Conservation (phyloP, 2,113 vertebrate genomes). For the Psittacula cyanocephala region DNA sequence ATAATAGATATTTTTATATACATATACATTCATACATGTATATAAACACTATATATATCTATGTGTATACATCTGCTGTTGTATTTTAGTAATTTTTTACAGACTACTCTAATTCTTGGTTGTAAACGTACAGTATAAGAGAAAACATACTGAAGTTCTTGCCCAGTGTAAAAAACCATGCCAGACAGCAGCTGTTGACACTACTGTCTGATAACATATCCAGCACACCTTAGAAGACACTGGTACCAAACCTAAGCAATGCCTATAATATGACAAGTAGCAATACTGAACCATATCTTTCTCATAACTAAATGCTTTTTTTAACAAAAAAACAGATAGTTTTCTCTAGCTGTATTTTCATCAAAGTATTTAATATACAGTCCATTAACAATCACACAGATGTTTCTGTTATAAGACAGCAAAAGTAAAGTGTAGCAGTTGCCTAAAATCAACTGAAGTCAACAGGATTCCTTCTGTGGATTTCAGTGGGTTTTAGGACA, state of each 20-base stretch:
- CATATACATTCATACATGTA: background rate
- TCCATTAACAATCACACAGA: background rate
- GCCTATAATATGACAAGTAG: background rate
- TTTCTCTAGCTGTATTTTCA: background rate
- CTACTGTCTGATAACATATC: background rate
- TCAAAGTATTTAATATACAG: background rate
- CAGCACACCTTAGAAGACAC: background rate
- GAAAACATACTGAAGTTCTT: background rate
- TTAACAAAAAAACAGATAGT: background rate
- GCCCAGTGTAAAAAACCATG: background rate
- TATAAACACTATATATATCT: background rate
- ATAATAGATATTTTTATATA: background rate
- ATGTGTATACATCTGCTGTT: background rate
- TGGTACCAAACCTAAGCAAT: background rate
- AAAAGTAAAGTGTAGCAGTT: background rate
- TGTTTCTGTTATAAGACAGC: background rate
- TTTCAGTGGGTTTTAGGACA: background rate
- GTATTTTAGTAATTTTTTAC: background rate
- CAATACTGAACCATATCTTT: background rate
- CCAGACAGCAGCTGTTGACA: background rate
- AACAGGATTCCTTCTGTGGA: background rate
- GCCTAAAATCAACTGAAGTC: background rate
- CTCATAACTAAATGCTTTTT: background rate
- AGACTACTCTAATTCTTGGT: background rate
- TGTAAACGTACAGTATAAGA: background rate